These are phyloP conservation scores for Porites australiensis DNA, from an alignment of 64 coral and sea anemone genomes.

Conservation along the genomic window DNA sequence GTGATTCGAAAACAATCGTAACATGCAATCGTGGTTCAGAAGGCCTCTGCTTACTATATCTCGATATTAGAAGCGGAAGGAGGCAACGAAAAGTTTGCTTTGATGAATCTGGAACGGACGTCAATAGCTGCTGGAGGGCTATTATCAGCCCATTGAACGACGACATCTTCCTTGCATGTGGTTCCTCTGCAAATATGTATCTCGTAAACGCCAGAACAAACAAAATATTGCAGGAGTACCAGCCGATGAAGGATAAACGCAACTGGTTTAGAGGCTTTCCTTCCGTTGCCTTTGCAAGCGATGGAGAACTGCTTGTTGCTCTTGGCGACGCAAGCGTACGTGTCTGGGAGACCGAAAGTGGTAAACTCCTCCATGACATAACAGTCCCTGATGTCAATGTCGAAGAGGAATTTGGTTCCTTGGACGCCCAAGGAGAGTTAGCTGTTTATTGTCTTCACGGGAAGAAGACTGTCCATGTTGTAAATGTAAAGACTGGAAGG, in stretches of 20 bases:
- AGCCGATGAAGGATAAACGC: constrained; percentile 72
- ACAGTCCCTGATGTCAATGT: constrained; percentile 73
- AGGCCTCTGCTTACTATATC: constrained; percentile 71
- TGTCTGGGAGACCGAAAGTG: constrained; percentile 72
- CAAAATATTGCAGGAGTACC: constrained; percentile 64
- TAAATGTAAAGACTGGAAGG: constrained; percentile 78
- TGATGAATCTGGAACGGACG: constrained; percentile 50
- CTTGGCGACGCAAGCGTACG: constrained; percentile 62
- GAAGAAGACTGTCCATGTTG: constrained; percentile 73
- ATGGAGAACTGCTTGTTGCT: constrained; percentile 77
- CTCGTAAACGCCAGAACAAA: constrained; percentile 78
- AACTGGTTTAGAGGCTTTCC: constrained; percentile 60
- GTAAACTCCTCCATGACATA: constrained; percentile 69
- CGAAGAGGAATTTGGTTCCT: constrained; percentile 68
- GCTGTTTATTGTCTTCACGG: constrained; percentile 68
- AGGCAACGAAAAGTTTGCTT: constrained; percentile 79
- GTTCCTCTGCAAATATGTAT: constrained; percentile 67
- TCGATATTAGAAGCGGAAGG: constrained; percentile 76
- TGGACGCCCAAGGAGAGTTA: constrained; percentile 63
- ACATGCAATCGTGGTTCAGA: constrained; percentile 35
- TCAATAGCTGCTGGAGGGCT: constrained; percentile 59
- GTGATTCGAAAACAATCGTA: constrained; percentile 78
- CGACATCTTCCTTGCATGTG: constrained; percentile 66
- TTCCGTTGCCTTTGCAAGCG: constrained; percentile 80
- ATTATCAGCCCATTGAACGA: constrained; percentile 60